phyloP scores from a whole-genome alignment of 2,888 invertebrate genomes.

The Dorcus parallelipipedus region DNA sequence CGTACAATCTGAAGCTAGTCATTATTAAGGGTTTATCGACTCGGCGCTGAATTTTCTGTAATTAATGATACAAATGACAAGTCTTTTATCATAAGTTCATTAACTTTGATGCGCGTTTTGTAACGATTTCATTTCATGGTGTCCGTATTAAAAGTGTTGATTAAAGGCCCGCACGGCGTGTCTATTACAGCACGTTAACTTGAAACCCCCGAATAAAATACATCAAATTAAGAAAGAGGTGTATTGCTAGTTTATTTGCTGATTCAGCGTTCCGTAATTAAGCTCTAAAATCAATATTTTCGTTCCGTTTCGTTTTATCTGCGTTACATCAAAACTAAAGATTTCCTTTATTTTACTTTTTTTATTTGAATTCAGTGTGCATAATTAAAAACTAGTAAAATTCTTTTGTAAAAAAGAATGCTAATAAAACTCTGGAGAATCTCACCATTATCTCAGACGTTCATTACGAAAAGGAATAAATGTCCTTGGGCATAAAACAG shows the following conservation, averaged over 20 bases:
- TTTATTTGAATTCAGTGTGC: no score
- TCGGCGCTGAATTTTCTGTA: conserved; percentile 9
- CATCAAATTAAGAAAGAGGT: neutral
- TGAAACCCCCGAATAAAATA: neutral
- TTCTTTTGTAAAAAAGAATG: no score
- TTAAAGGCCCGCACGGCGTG: neutral
- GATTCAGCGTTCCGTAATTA: no score
- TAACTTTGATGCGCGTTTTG: conserved; percentile 5
- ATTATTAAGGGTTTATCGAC: conserved; percentile 13
- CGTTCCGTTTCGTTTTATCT: no score
- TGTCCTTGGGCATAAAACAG: neutral
- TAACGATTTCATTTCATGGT: neutral
- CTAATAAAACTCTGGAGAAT: no score
- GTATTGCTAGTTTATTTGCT: no score
- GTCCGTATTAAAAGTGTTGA: neutral
- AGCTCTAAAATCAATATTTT: no score
- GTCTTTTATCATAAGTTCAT: conserved; percentile 14
- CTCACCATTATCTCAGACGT: no score
- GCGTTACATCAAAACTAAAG: no score
- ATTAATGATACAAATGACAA: conserved; percentile 16
- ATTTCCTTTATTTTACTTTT: no score
- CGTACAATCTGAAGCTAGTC: neutral
- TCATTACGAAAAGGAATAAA: no score
- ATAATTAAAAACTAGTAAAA: no score
- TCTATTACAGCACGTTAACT: neutral